Base-by-base conservation (phyloP, 2,797 vertebrate genomes). In the Myripristis jacobus region DNA sequence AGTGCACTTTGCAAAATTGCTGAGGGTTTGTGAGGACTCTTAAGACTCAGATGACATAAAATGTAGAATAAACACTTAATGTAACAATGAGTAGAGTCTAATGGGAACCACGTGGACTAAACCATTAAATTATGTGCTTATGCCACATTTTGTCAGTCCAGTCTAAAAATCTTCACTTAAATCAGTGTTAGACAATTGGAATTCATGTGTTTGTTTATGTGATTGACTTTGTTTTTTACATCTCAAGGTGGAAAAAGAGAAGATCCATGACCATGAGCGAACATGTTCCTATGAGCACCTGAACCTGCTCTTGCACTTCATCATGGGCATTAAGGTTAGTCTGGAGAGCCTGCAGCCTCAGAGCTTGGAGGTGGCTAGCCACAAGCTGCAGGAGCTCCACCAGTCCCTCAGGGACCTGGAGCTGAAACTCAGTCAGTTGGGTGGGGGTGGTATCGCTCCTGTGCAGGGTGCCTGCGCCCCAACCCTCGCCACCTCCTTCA, bases 211-310 rank as follows among this genome's bases (percentile, higher is more conserved):
- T 22, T 70, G 36, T 72, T 34, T 58, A n/a, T 68, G 31, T 25
- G 67, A 43, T 24, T 72, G 8, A 75, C 3, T 60, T 38, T 19
- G 73, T 24, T 83, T 74, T n/a, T n/a, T n/a, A n/a, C 34, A 31
- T 51, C 53, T 54, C 2, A 71, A 99, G 98, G 96, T 97, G 84
- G 97, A 98, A 71, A 95, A 95, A 3, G 97, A 97, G 88, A 95
- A 93, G 76, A 94, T 94, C 41, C 90, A 88, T 0, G 96, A 97
- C 29, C 98, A 99, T 0, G 98, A 99, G 91, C 94, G 88, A 0
- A 94, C 92, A 66, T 93, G 89, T 78, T 93, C 97, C 1, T 94
- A 92, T 0, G 96, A 98, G 29, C 98, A 99, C 87, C 92, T 99
- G 71, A 96, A 95, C 87, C 90, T 98, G 85, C 91, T 99, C 0